A percentile compares a stretch with the other conserved stretches of the same genome.
Evolutionary conservation across 1,140 invertebrate genomes (phyloP).

Genomic region (Drosophila melanica): DNA sequence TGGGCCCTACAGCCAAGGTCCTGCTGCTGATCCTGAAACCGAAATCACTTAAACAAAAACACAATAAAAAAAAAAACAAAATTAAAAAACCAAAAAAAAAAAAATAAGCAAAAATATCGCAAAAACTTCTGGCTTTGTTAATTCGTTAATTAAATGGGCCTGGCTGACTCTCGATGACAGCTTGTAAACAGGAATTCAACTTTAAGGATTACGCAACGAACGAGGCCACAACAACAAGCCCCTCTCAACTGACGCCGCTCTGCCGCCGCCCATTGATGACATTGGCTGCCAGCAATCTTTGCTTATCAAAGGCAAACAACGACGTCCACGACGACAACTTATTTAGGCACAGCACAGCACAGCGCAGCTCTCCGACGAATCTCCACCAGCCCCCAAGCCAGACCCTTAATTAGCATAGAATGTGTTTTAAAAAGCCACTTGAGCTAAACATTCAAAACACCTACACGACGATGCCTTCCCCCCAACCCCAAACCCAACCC

Average conservation of each 20-base stretch:
- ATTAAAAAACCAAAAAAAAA: no score
- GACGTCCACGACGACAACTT: slow-evolving; percentile 65
- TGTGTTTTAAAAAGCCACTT: slow-evolving; percentile 82
- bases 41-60: slow-evolving; percentile 68
- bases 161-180: slow-evolving; percentile 53
- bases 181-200: slow-evolving; percentile 61
- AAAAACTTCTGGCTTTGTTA: slow-evolving; percentile 81
- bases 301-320: slow-evolving; percentile 77
- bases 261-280: slow-evolving; percentile 64
- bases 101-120: slow-evolving; percentile 34
- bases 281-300: slow-evolving; percentile 70
- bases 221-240: slow-evolving; percentile 29
- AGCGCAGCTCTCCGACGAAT: background rate
- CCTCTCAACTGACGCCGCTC: background rate
- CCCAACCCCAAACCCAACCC: background rate
- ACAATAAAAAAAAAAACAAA: no score
- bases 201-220: slow-evolving; percentile 75
- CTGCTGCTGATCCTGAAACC: slow-evolving; percentile 28
- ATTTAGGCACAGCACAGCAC: slow-evolving; percentile 45
- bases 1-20: slow-evolving; percentile 11
- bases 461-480: slow-evolving; percentile 47
- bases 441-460: slow-evolving; percentile 81
- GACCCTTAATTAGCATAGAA: slow-evolving; percentile 81
- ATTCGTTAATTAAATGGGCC: slow-evolving; percentile 80
- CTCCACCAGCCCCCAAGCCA: slow-evolving; percentile 17